A percentile compares a stretch with the other conserved stretches of the same genome.
These are phyloP conservation scores for Heloderma charlesbogerti DNA, from an alignment of 2,113 vertebrate species.

Conservation along the genomic window DNA sequence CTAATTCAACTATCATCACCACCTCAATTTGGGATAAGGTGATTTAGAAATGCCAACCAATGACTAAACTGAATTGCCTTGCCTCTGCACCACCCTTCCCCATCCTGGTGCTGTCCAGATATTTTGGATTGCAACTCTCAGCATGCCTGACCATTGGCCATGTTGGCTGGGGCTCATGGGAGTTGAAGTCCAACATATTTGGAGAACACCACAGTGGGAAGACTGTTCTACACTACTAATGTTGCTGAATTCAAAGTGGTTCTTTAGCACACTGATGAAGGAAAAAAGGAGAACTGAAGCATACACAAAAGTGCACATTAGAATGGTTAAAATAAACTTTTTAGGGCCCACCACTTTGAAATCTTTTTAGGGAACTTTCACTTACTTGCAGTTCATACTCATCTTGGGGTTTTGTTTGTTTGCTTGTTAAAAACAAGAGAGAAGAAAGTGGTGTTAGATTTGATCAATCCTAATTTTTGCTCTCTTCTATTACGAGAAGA, in stretches of 20 bases:
- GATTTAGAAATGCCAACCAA: conserved; percentile 42
- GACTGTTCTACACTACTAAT: too few relatives aligned
- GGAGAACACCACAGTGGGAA: too few relatives aligned
- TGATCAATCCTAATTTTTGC: conserved; percentile 34
- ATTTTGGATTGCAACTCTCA: too few relatives aligned
- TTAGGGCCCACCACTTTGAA: conserved; percentile 43
- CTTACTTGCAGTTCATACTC: conserved; percentile 38
- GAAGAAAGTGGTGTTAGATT: conserved; percentile 27
- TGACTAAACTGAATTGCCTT: conserved; percentile 47
- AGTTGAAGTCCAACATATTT: background rate
- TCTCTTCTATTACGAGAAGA: conserved; percentile 55
- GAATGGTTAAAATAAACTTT: conserved; percentile 48
- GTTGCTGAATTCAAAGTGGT: conserved; percentile 64
- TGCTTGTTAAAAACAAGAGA: background rate
- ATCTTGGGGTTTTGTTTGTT: background rate
- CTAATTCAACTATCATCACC: background rate
- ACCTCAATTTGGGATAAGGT: conserved; percentile 10
- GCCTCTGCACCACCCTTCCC: conserved; percentile 45
- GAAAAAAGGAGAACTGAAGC: conserved; percentile 37
- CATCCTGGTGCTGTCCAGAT: background rate
- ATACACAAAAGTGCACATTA: conserved; percentile 49
- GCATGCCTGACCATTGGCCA: too few relatives aligned
- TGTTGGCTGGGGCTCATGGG: background rate
- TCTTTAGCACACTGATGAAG: conserved; percentile 49
- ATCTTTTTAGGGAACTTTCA: conserved; percentile 43